Evolutionary conservation across 2,888 invertebrate species (phyloP).

Genomic region (Drosophila paranaensis): DNA sequence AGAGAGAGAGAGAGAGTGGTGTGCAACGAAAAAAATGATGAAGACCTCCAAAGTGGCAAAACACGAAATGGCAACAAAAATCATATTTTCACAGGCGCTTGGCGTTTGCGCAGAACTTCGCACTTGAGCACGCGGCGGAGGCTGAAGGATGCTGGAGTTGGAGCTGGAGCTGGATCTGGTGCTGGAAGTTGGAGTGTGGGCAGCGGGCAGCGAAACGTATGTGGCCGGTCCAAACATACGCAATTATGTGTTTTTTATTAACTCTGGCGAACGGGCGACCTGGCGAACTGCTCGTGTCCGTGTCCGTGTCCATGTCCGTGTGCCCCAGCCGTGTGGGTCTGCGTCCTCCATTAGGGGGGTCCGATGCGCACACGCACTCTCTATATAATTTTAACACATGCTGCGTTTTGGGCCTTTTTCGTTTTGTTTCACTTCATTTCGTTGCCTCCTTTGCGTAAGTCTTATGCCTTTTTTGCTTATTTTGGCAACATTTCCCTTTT

Average conservation of each 20-base stretch:
- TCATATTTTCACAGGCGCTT: slow-evolving; percentile 82
- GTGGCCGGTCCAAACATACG: slow-evolving; percentile 68
- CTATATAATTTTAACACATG: slow-evolving; percentile 80
- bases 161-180: neutral
- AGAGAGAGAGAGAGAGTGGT: slow-evolving; percentile 3
- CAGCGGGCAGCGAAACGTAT: slow-evolving; percentile 35
- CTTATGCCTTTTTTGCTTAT: slow-evolving; percentile 23
- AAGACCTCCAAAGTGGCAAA: slow-evolving; percentile 82
- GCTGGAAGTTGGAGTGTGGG: slow-evolving; percentile 51
- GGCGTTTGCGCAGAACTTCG: slow-evolving; percentile 82
- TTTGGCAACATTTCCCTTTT: slow-evolving; percentile 72
- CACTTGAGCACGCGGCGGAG: slow-evolving; percentile 69
- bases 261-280: slow-evolving; percentile 54
- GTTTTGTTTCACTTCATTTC: slow-evolving; percentile 48
- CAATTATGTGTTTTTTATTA: slow-evolving; percentile 80
- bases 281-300: slow-evolving; percentile 32
- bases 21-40: slow-evolving; percentile 64
- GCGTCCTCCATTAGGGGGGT: slow-evolving; percentile 74
- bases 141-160: slow-evolving; percentile 16
- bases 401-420: slow-evolving; percentile 68
- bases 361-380: slow-evolving; percentile 75
- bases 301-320: slow-evolving; percentile 36
- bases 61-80: slow-evolving; percentile 82
- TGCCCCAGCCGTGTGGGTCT: slow-evolving; percentile 56
- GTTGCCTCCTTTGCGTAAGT: slow-evolving; percentile 11